Conservation (phyloP, 2,888 invertebrate species). For the Hirtodrosophila duncani region DNA sequence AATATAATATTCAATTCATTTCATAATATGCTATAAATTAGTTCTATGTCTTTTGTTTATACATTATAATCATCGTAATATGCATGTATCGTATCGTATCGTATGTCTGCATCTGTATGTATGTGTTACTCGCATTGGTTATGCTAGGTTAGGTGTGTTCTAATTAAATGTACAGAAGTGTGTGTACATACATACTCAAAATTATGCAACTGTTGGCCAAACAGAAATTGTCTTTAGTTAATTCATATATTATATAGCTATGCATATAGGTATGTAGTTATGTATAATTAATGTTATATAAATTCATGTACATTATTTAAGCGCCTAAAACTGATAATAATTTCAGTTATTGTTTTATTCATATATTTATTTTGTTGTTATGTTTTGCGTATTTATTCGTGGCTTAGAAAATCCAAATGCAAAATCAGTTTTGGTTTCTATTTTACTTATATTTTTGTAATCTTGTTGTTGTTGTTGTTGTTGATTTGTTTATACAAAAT, state of each 20-base stretch:
- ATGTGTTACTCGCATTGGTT: too few relatives aligned
- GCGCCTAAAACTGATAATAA: conserved; percentile 16
- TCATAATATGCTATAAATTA: conserved; percentile 48
- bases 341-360: too few relatives aligned
- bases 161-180: too few relatives aligned
- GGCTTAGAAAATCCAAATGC: conserved; percentile 2
- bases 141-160: too few relatives aligned
- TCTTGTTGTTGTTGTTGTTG: not conserved
- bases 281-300: conserved; percentile 15
- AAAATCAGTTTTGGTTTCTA: conserved; percentile 4
- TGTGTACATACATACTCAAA: too few relatives aligned
- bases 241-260: conserved; percentile 11
- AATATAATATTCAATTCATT: conserved; percentile 20
- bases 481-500: conserved; percentile 13
- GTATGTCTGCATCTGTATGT: too few relatives aligned
- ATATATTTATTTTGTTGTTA: too few relatives aligned
- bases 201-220: too few relatives aligned
- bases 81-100: too few relatives aligned
- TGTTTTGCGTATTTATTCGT: too few relatives aligned
- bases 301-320: conserved; percentile 40
- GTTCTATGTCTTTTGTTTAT: conserved; percentile 26
- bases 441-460: conserved; percentile 5
- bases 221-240: too few relatives aligned
- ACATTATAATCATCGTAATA: conserved; percentile 12
- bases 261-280: conserved; percentile 12